A percentile compares a stretch with the other conserved stretches of the same genome.
Evolutionary conservation across 2,888 invertebrate genomes (phyloP).

Genomic region (Tetheella fluctuosa): DNA sequence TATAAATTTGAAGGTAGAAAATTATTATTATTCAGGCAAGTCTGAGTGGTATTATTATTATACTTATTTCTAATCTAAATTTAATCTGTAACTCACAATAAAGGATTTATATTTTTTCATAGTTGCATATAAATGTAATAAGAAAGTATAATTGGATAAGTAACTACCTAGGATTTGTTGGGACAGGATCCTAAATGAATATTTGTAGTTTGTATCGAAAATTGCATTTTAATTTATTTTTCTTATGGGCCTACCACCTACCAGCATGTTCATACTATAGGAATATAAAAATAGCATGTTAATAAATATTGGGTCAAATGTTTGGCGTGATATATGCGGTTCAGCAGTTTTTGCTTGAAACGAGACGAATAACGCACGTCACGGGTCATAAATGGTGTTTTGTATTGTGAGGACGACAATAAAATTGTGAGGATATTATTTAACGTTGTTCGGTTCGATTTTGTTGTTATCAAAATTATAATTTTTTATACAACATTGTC

Average conservation of each 20-base stretch:
- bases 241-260: not conserved
- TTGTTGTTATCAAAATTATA: not conserved
- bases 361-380: constrained; percentile 20
- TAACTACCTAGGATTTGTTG: not conserved
- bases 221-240: not conserved
- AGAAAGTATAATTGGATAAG: too few relatives aligned
- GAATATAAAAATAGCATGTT: not conserved
- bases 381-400: constrained; percentile 15
- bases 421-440: not conserved
- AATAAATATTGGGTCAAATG: not conserved
- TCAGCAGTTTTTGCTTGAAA: constrained; percentile 18
- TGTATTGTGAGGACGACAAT: not conserved
- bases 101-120: too few relatives aligned
- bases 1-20: too few relatives aligned
- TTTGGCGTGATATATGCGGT: not conserved
- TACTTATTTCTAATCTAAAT: too few relatives aligned
- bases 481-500: too few relatives aligned
- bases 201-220: not conserved
- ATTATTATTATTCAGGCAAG: too few relatives aligned
- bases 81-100: too few relatives aligned
- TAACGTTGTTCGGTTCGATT: not conserved
- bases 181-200: not conserved
- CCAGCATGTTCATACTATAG: not conserved
- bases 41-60: too few relatives aligned
- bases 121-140: too few relatives aligned